A percentile compares a stretch with the other conserved stretches of the same genome.
Evolutionary conservation across 2,888 invertebrate genomes (phyloP).

Genomic region (Rotaria socialis): DNA sequence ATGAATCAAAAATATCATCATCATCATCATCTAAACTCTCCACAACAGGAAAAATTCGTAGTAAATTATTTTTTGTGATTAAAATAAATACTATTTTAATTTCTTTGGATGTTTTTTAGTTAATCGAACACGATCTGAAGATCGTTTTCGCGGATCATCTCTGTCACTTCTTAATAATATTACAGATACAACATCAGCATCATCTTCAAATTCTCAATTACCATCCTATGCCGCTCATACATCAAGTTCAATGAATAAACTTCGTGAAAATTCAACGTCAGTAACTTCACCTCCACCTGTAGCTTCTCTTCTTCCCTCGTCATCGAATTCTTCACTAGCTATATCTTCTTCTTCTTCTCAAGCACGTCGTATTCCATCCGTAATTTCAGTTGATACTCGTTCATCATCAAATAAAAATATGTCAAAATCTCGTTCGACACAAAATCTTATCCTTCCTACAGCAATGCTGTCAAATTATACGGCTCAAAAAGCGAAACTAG

Average conservation of each 20-base stretch:
- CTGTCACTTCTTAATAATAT: not conserved
- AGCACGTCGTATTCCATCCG: not conserved
- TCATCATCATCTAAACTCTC: not conserved
- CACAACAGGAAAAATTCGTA: not conserved
- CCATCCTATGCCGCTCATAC: constrained; percentile 27
- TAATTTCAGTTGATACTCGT: not conserved
- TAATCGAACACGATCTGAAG: not conserved
- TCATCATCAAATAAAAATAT: not conserved
- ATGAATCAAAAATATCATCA: not conserved
- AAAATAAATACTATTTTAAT: not conserved
- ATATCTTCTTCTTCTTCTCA: not conserved
- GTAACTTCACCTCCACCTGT: too few species aligned
- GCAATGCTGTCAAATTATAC: not conserved
- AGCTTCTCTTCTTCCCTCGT: not conserved
- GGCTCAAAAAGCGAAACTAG: not conserved
- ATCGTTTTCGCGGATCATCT: not conserved
- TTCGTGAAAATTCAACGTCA: not conserved
- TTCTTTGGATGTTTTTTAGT: not conserved
- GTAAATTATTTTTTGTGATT: not conserved
- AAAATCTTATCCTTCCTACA: not conserved
- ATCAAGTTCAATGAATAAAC: constrained; percentile 20
- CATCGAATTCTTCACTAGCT: not conserved
- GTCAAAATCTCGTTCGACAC: constrained; percentile 27
- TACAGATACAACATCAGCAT: not conserved
- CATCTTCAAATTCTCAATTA: not conserved